A percentile compares a stretch with the other conserved stretches of the same genome.
Conservation (phyloP, 2,888 invertebrate species). For the Cheilosia vernalis region DNA sequence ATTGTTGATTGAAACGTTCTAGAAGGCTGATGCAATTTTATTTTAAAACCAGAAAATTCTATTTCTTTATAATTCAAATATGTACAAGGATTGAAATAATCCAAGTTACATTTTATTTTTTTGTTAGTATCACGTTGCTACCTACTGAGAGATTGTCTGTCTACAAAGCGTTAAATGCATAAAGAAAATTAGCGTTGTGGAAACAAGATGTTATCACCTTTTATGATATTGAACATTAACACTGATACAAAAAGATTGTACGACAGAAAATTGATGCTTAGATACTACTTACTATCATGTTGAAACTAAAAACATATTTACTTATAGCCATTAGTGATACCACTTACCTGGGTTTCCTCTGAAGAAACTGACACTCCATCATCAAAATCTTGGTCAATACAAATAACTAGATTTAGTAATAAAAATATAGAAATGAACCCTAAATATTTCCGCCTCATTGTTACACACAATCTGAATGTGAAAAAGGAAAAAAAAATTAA, state of each 20-base stretch:
- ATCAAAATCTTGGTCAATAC: constrained; percentile 60
- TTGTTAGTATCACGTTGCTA: neutral
- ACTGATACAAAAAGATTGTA: constrained; percentile 19
- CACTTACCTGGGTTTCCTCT: constrained; percentile 60
- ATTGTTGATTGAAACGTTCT: neutral
- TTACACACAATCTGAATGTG: constrained; percentile 42
- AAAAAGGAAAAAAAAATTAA: constrained; percentile 17
- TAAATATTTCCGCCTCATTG: constrained; percentile 64
- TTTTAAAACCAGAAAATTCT: neutral
- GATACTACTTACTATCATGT: neutral
- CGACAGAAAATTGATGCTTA: neutral
- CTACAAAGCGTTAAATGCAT: neutral
- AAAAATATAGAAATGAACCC: constrained; percentile 60
- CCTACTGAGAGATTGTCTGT: neutral
- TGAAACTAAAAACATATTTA: neutral
- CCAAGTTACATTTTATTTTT: neutral
- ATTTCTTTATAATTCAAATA: neutral
- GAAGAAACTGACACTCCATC: constrained; percentile 62
- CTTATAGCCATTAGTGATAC: neutral
- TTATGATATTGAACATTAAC: constrained; percentile 17
- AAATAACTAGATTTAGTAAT: constrained; percentile 52
- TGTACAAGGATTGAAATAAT: constrained; percentile 10
- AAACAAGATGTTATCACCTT: constrained; percentile 36
- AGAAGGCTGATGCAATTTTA: constrained; percentile 39
- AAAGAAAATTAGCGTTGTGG: constrained; percentile 3